Base-by-base conservation (phyloP, 2,888 invertebrate species). In the Nephrotoma flavescens region DNA sequence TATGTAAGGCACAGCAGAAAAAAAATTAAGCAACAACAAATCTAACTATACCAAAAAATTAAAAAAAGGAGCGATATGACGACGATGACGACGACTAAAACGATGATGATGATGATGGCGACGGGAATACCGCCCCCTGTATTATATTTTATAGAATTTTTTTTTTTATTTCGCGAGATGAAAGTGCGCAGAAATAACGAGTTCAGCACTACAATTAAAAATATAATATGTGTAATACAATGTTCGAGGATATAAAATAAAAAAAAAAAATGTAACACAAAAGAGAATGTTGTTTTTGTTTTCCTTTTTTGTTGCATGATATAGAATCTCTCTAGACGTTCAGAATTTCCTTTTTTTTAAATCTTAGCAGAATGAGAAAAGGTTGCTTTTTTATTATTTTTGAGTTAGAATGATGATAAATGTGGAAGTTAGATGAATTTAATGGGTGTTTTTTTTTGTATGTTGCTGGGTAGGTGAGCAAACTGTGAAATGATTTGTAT, bases 151-250 rank as follows among this genome's bases (percentile, higher is more conserved):
- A 86, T 86, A 85, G 7, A 52, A 41, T 15, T 42, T 86, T 41
- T 86, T 41, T 86, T 86, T 86, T 52, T 87, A 87, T 87, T 88
- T 88, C 88, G 87, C 88, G 88, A 88, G 88, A 88, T 88, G 88
- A 88, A 88, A 88, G 88, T 88, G 88, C 88, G 88, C 88, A 88
- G 88, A 88, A 88, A 88, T 88, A 88, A 88, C 87, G 88, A 88
- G 87, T 88, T 87, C 88, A 86, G 88, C 88, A 88, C 88, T 88
- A 88, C 88, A 88, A 88, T 88, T 88, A 88, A 88, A 88, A 88
- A 88, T 88, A 88, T 88, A 88, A 88, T 88, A 88, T 87, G 87
- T 87, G 87, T 87, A 85, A 85, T 85, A 85, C 85, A 85, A 85
- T 85, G 85, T 85, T 85, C 42, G 85, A 85, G 19, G 44, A 44